Conservation (phyloP, 1,140 invertebrate genomes). For the Pogonus chalceus region DNA sequence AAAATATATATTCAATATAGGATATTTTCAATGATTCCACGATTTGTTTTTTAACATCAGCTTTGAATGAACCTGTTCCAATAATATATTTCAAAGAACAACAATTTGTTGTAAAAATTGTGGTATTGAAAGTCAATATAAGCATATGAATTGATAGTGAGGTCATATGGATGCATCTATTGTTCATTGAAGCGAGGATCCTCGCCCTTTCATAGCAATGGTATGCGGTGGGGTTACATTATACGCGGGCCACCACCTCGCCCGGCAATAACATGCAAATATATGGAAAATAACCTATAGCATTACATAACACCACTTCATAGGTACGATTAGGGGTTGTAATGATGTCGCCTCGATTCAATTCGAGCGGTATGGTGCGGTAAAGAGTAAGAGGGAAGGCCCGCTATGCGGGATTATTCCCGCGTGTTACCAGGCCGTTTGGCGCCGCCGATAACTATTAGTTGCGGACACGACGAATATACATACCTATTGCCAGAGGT, state of each 20-base stretch:
- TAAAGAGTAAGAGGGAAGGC: conserved; percentile 6
- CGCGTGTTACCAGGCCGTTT: neutral
- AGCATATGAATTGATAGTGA: too few relatives aligned
- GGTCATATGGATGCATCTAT: too few relatives aligned
- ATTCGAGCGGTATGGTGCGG: neutral
- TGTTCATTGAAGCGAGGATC: too few relatives aligned
- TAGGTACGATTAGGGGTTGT: conserved; percentile 7
- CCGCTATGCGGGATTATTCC: neutral
- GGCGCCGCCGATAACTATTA: neutral
- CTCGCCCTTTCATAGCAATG: too few relatives aligned
- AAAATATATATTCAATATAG: too few relatives aligned
- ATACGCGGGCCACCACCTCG: conserved; percentile 12
- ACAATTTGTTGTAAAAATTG: too few relatives aligned
- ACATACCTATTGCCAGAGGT: too few relatives aligned
- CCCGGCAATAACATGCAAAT: conserved; percentile 31
- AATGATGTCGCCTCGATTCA: neutral
- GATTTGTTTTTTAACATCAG: too few relatives aligned
- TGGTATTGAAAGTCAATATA: too few relatives aligned
- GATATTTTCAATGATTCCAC: too few relatives aligned
- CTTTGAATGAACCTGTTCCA: too few relatives aligned
- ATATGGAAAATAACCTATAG: conserved; percentile 30
- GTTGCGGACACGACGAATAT: neutral
- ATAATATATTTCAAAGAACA: too few relatives aligned
- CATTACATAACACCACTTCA: conserved; percentile 27
- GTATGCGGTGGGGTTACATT: neutral